Evolutionary conservation across 2,797 vertebrate genomes (phyloP), one percentile per base, ranked within the genome.

Genomic region (Tolypeutes matacus): DNA sequence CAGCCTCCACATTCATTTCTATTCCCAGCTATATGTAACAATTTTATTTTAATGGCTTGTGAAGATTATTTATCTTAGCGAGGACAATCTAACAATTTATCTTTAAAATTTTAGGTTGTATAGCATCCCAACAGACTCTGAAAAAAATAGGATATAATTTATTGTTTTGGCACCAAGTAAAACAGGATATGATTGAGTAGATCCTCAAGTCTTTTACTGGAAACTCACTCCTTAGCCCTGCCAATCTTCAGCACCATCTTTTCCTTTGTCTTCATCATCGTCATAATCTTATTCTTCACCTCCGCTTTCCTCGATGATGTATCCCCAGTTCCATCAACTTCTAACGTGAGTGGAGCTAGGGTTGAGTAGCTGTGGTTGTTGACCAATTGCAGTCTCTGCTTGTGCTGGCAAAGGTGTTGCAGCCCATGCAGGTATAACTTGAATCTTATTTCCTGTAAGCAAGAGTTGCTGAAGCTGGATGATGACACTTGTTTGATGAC

Each of bases 241-340:
- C 18, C 99, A 99, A 36, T 99, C 99, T 98, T 99, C 99, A 88
- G 98, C 99, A 5, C 99, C 99, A 56, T 99, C 99, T 97, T 99
- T 99, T 97, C 99, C 99, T 97, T 99, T 99, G 6, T 99, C 99
- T 4, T 99, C 99, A 4, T 99, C 99, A 83, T 99, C 99, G 70
- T 99, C 99, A n/a, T 99, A 99, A 96, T 99, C 99, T 90, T 99
- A 99, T 95, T 99, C 98, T 53, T 99, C 99, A 0, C 99, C 99
- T 95, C 99, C 99, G 7, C 99, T 99, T 90, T 99, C 99, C 88
- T 99, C 99, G 99, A 99, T 0, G 99, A 99, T 0, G 99, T 99
- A 97, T 99, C 99, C 21, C 99, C 99, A 0, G 99, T 97, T 42
- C 99, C 99, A 85, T 99, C 99, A 91, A 99, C 99, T 98, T 99